Conservation (phyloP, 2,888 invertebrate species). For the Hypena proboscidalis region DNA sequence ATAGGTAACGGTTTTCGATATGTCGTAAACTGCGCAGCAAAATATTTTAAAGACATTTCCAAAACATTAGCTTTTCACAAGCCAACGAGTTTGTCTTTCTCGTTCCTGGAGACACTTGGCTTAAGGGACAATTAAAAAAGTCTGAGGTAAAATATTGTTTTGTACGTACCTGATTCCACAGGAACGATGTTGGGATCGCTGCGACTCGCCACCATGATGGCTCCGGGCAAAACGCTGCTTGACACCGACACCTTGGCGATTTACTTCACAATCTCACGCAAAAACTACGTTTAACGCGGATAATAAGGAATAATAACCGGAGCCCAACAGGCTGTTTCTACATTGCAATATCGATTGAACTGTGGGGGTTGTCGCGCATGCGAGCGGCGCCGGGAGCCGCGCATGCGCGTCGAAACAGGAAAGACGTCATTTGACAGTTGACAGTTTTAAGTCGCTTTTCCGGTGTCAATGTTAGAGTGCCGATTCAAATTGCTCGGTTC, state of each 20-base stretch:
- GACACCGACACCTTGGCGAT: constrained; percentile 76
- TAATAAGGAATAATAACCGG: constrained; percentile 59
- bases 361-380: constrained; percentile 63
- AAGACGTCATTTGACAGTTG: constrained; percentile 77
- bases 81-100: too few species aligned
- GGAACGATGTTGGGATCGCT: constrained; percentile 87
- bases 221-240: constrained; percentile 75
- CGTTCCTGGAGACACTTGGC: too few species aligned
- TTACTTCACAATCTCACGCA: constrained; percentile 53
- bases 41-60: constrained; percentile 2
- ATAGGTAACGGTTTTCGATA: constrained; percentile 14
- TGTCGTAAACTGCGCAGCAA: constrained; percentile 21
- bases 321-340: constrained; percentile 80
- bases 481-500: constrained; percentile 25
- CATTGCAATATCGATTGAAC: constrained; percentile 77
- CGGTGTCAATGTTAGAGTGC: constrained; percentile 38
- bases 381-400: constrained; percentile 42
- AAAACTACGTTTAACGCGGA: constrained; percentile 53
- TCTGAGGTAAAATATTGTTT: constrained; percentile 38
- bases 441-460: constrained; percentile 49
- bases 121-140: constrained; percentile 13
- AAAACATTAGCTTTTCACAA: too few species aligned
- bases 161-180: constrained; percentile 78
- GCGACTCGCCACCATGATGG: constrained; percentile 70
- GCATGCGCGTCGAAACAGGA: constrained; percentile 54